These are phyloP conservation scores for Chrysoperla carnea DNA, from an alignment of 1,140 invertebrate species.

Conservation along the genomic window DNA sequence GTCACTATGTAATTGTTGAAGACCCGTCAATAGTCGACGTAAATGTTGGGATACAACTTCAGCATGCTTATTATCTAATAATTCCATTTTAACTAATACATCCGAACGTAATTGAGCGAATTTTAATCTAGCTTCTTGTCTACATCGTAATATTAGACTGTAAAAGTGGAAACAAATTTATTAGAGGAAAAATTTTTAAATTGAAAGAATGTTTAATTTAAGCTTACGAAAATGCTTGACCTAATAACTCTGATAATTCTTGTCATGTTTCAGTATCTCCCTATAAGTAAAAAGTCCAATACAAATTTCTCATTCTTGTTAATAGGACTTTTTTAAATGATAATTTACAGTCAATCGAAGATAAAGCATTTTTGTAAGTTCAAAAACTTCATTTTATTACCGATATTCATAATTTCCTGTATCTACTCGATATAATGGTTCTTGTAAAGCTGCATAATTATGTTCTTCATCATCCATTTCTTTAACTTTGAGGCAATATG, in stretches of 20 bases:
- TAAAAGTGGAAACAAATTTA: slow-evolving; percentile 4
- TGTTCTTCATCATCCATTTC: slow-evolving; percentile 99
- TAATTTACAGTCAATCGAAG: neutral
- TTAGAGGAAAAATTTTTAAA: too few relatives aligned
- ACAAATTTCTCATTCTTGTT: too few relatives aligned
- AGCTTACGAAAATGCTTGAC: too few relatives aligned
- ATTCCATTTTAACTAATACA: slow-evolving; percentile 90
- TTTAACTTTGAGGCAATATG: slow-evolving; percentile 93
- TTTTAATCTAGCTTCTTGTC: slow-evolving; percentile 77
- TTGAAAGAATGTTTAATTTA: too few relatives aligned
- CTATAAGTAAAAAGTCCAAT: too few relatives aligned
- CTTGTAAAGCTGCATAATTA: slow-evolving; percentile 82
- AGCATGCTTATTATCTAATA: slow-evolving; percentile 95
- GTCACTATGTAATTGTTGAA: slow-evolving; percentile 57
- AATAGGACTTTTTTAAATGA: neutral
- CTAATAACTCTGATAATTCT: too few relatives aligned
- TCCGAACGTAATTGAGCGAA: slow-evolving; percentile 89
- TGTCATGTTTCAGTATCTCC: too few relatives aligned
- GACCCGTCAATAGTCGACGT: slow-evolving; percentile 55
- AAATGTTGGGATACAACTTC: slow-evolving; percentile 81
- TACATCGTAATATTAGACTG: slow-evolving; percentile 78
- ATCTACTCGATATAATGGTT: slow-evolving; percentile 92
- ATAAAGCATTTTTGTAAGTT: neutral
- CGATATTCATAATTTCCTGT: slow-evolving; percentile 99
- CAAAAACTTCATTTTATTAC: slow-evolving; percentile 20